Evolutionary conservation across 2,888 invertebrate species (phyloP).

Genomic region (Heliconius ismenius): DNA sequence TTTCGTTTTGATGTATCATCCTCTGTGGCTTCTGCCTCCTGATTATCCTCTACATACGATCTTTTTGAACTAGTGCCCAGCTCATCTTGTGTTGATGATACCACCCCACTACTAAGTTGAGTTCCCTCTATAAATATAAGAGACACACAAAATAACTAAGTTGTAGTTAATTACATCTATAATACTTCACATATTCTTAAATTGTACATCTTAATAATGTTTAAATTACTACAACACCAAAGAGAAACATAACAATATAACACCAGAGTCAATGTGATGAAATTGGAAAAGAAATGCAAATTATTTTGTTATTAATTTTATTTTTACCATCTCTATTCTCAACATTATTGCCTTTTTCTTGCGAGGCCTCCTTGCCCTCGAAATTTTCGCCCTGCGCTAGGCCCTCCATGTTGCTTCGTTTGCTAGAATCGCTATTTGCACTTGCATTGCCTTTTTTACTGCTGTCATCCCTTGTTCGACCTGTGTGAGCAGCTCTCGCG

Average conservation of each 20-base stretch:
- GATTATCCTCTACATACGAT: conserved; percentile 74
- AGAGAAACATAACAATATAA: background rate
- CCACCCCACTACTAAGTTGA: conserved; percentile 69
- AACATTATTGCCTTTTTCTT: conserved; percentile 61
- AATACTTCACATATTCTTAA: background rate
- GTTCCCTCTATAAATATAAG: conserved; percentile 42
- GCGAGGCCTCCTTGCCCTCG: conserved; percentile 70
- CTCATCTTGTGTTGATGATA: conserved; percentile 73
- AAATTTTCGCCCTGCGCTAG: conserved; percentile 74
- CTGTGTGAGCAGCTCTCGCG: conserved; percentile 66
- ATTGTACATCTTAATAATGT: too few relatives aligned
- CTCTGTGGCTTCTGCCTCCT: conserved; percentile 76
- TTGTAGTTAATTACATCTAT: background rate
- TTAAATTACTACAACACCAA: background rate
- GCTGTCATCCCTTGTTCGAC: conserved; percentile 76
- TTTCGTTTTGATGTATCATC: conserved; percentile 88
- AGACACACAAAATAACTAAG: conserved; percentile 1
- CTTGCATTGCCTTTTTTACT: conserved; percentile 73
- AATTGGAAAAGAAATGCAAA: conserved; percentile 11
- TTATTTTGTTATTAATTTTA: background rate
- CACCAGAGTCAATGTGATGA: background rate
- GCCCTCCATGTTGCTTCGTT: conserved; percentile 75
- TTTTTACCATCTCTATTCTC: conserved; percentile 65
- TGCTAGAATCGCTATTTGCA: conserved; percentile 63
- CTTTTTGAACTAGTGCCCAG: conserved; percentile 55